Base-by-base conservation (phyloP, 1,140 invertebrate genomes). In the Calliphora vicina region DNA sequence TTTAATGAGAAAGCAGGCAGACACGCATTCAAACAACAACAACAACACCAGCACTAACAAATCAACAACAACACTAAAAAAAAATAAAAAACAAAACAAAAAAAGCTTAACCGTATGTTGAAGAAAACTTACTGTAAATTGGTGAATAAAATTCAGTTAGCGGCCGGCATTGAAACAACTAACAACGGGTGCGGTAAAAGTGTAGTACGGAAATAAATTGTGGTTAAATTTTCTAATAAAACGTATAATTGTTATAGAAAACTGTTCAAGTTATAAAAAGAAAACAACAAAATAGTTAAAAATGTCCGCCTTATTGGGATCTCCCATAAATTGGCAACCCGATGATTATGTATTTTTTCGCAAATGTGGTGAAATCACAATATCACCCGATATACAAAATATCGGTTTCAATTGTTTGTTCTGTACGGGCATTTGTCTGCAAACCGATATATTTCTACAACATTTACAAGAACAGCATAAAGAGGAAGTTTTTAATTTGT, bases 321-420 rank as follows among this genome's bases (percentile, higher is more conserved):
- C 61, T 2, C n/a, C 61, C 20, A 71, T 45, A 23, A 76, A 61
- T 17, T 84, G 83, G 83, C 80, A 82, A 29, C 74, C 82, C n/a
- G 81, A 78, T 20, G 83, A 84, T 71, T 84, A 76, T 78, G 29
- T 74, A 17, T 45, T 35, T 4, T 89, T 89, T 84, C 85, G 85
- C 17, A 89, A 89, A 71, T 89, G 88, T 76, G 88, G 88, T 26
- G 88, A 89, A 85, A 89, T 89, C 26, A 89, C 88, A 71, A 86
- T 86, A 25, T 89, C 88, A 26, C 88, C 88, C 17, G 88, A 89
- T 83, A 85, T 86, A 20, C 86, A 89, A 85, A 85, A 86, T 25
- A 89, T 89, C 74, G 88, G 88, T n/a, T 88, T 89, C 67, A 89
- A 88, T 83, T 89, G 88, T 67, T 83, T 84, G 74, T 89, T 89